Evolutionary conservation across 92 coral and sea anemone species (phyloP).

Genomic region (Palythoa caribaeorum): DNA sequence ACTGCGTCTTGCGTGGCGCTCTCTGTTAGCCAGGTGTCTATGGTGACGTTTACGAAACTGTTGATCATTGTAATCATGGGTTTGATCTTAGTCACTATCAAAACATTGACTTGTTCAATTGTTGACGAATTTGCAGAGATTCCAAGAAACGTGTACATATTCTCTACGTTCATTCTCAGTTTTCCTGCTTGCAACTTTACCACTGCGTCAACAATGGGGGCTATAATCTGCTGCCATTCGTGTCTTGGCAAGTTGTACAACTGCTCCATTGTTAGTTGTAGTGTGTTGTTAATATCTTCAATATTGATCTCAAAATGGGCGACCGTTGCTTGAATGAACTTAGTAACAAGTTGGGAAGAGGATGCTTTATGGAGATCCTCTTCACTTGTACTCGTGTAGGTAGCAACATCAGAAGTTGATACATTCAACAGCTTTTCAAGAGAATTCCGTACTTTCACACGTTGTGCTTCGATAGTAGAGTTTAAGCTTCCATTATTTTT

Average conservation of each 20-base stretch:
- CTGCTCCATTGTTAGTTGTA: constrained; percentile 45
- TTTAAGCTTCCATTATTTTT: too few relatives aligned
- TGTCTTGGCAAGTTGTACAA: constrained; percentile 60
- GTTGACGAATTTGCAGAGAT: constrained; percentile 49
- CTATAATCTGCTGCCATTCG: constrained; percentile 58
- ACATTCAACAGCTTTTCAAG: constrained; percentile 1
- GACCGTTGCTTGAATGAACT: constrained; percentile 67
- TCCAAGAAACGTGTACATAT: constrained; percentile 49
- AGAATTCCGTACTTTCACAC: constrained; percentile 21
- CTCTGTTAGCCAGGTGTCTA: too few relatives aligned
- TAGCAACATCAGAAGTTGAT: constrained; percentile 48
- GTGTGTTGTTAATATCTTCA: constrained; percentile 44
- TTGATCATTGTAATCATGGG: not conserved
- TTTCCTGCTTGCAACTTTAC: constrained; percentile 52
- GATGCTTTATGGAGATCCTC: not conserved
- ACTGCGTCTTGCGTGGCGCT: too few relatives aligned
- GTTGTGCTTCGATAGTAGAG: not conserved
- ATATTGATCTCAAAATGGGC: constrained; percentile 47
- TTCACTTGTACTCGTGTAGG: constrained; percentile 26
- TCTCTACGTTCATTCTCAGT: constrained; percentile 49
- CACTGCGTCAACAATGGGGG: constrained; percentile 49
- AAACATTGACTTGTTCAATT: constrained; percentile 57
- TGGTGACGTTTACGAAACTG: too few relatives aligned
- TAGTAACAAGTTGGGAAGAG: constrained; percentile 20
- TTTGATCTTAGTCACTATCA: constrained; percentile 14